These are phyloP conservation scores for Jaculus jaculus DNA, from an alignment of 2,113 vertebrate genomes.

Conservation along the genomic window DNA sequence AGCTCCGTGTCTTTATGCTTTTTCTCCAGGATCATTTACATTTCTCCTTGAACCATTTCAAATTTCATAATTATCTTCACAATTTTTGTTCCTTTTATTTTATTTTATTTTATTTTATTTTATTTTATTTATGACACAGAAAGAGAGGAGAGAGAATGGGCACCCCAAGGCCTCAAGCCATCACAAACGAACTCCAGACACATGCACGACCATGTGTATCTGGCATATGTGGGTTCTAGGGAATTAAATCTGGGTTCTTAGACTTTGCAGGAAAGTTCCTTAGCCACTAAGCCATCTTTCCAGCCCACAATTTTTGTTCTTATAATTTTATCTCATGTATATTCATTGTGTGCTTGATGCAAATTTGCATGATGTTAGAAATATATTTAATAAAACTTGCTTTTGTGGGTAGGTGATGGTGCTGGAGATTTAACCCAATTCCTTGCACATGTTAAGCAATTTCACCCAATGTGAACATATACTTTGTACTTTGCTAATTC, in stretches of 20 bases:
- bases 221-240: too few relatives aligned
- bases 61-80: neutral
- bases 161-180: too few relatives aligned
- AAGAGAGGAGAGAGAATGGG: too few relatives aligned
- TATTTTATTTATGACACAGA: neutral
- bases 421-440: neutral
- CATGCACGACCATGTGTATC: too few relatives aligned
- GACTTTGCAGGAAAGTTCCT: too few relatives aligned
- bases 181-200: too few relatives aligned
- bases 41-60: neutral
- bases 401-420: neutral
- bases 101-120: neutral
- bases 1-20: neutral
- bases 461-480: neutral
- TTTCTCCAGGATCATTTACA: neutral
- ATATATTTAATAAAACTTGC: neutral
- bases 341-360: neutral
- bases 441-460: neutral
- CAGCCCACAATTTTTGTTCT: neutral
- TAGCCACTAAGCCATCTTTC: too few relatives aligned
- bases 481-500: conserved; percentile 28
- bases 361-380: neutral
- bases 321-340: neutral
- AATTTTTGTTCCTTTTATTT: neutral
- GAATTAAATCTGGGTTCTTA: too few relatives aligned